Base-by-base conservation (phyloP, 2,888 invertebrate species). In the Drosophila diplacantha region DNA sequence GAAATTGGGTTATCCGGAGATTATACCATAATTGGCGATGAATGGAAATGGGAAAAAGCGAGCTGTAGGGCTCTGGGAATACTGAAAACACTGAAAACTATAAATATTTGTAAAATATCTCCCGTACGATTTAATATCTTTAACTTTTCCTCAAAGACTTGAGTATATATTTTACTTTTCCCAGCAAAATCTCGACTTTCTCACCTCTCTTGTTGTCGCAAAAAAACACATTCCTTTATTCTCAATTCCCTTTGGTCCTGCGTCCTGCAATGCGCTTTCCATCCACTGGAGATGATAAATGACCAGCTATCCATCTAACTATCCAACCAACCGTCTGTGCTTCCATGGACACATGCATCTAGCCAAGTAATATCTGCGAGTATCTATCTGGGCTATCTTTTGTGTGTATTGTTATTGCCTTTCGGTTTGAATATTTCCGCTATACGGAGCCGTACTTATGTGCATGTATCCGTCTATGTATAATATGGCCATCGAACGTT, bases 401-500 rank as follows among this genome's bases (percentile, higher is more conserved):
- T 38, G 64, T 60, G 47, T 60, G 47, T 60, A 49, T 43, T 69
- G 69, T 67, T 67, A 44, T 43, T 53, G 50, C 46, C 37, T 34
- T 57, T 65, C 55, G 58, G 60, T 59, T 68, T 68, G 60, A 61
- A 63, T 61, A 61, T 63, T 61, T 50, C 64, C 52, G 39, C 63
- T 29, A 41, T 51, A 18, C 29, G 18, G 9, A 8, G 18, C 32
- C 39, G n/a, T 39, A 34, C 41, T 20, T 51, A 37, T 29, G 47
- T 49, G 22, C 47, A 29, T 47, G 16, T 55, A 44, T 47, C 46
- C 20, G 46, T 34, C 22, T 49, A 41, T 49, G 37, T 50, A 61
- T 39, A 55, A 52, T 65, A 67, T 74, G 81, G 66, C 78, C 78
- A 83, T 83, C 79, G 83, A 71, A 81, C 69, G 77, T 41, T 69